These are phyloP conservation scores for Ips nitidus DNA, from an alignment of 1,140 invertebrate species.

Conservation along the genomic window DNA sequence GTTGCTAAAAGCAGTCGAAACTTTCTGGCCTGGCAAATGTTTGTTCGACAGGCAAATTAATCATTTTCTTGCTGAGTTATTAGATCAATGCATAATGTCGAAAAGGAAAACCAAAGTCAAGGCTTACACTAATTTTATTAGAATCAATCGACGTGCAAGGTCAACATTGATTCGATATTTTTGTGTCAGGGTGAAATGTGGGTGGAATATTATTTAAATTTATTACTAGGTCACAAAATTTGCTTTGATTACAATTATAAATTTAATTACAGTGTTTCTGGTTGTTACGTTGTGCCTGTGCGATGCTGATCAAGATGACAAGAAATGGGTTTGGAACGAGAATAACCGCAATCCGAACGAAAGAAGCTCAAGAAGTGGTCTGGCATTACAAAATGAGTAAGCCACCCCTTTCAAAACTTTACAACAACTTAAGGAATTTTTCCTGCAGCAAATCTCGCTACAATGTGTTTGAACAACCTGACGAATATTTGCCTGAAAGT, in stretches of 20 bases:
- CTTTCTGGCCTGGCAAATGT: no score
- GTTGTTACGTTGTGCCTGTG: conserved; percentile 6
- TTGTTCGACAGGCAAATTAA: no score
- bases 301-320: conserved; percentile 35
- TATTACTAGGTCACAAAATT: not conserved
- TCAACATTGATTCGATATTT: not conserved
- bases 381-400: no score
- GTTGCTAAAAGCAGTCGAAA: no score
- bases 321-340: conserved; percentile 53
- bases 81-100: no score
- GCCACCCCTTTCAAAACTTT: no score
- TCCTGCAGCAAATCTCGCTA: conserved; percentile 12
- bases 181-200: not conserved
- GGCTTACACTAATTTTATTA: no score
- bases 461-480: conserved; percentile 21
- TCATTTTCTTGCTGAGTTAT: no score
- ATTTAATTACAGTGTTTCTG: conserved; percentile 16
- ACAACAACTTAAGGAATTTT: not conserved
- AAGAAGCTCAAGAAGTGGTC: conserved; percentile 14
- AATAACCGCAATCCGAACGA: conserved; percentile 35
- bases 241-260: not conserved
- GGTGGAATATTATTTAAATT: conserved; percentile 2
- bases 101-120: no score
- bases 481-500: conserved; percentile 12
- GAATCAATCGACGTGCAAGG: not conserved